phyloP scores from a whole-genome alignment of 2,113 vertebrate genomes.

The Paradisaea rubra region DNA sequence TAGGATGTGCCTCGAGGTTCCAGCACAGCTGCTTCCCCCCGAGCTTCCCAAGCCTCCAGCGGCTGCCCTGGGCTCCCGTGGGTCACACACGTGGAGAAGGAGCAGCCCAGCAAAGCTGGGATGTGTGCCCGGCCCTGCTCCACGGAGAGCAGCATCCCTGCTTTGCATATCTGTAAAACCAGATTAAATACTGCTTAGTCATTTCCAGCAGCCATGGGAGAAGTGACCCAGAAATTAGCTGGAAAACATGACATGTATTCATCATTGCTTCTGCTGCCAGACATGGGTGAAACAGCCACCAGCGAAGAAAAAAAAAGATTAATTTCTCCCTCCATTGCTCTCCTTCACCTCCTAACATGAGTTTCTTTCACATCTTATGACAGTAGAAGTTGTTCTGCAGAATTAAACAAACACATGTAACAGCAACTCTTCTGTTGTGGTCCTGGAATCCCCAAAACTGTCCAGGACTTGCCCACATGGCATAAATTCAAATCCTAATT shows the following conservation, averaged over 20 bases:
- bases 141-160: background rate
- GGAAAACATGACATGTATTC: background rate
- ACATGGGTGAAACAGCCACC: background rate
- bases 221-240: constrained; percentile 23
- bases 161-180: background rate
- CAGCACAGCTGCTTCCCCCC: background rate
- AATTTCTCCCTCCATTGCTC: background rate
- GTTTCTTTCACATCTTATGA: background rate
- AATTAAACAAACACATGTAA: fast-evolving
- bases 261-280: background rate
- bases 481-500: background rate
- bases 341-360: background rate
- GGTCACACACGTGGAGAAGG: background rate
- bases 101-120: background rate
- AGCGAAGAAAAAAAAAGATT: background rate
- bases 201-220: background rate
- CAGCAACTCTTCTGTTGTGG: background rate
- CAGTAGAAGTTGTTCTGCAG: background rate
- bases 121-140: background rate
- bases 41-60: background rate
- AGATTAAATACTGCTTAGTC: constrained; percentile 24
- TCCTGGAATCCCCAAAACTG: background rate
- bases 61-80: background rate
- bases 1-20: fast-evolving
- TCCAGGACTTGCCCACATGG: background rate